These are phyloP conservation scores for Karalla daura DNA, from an alignment of 2,797 vertebrate species.

Conservation along the genomic window DNA sequence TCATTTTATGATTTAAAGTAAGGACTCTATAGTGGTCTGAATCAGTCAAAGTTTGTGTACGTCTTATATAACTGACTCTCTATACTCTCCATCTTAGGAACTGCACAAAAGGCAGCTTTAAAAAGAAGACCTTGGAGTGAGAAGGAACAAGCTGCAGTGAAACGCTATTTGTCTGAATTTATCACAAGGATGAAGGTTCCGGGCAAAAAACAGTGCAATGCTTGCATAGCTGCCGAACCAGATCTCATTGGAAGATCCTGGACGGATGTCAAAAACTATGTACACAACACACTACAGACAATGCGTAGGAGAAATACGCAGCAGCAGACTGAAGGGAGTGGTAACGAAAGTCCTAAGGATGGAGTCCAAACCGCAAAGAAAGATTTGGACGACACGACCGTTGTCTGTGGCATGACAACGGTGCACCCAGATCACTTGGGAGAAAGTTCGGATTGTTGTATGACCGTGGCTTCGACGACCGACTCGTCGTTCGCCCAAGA, in stretches of 20 bases:
- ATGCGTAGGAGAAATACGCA: slow-evolving; percentile 70
- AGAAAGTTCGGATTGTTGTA: slow-evolving; percentile 59
- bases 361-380: slow-evolving; percentile 40
- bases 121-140: slow-evolving; percentile 79
- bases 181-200: slow-evolving; percentile 77
- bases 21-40: not conserved
- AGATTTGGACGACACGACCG: slow-evolving; percentile 39
- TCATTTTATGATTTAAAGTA: not conserved
- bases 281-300: slow-evolving; percentile 80
- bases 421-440: slow-evolving; percentile 59
- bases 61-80: slow-evolving; percentile 5
- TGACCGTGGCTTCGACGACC: slow-evolving; percentile 41
- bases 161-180: slow-evolving; percentile 70
- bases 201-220: slow-evolving; percentile 81
- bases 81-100: slow-evolving; percentile 55
- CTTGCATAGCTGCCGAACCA: slow-evolving; percentile 79
- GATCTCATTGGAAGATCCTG: slow-evolving; percentile 76
- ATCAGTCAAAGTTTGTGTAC: not conserved
- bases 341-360: slow-evolving; percentile 48
- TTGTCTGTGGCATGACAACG: slow-evolving; percentile 58
- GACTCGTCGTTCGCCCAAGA: slow-evolving; percentile 57
- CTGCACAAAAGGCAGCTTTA: slow-evolving; percentile 46
- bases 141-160: slow-evolving; percentile 77
- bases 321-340: slow-evolving; percentile 38
- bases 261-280: slow-evolving; percentile 81